Conservation (phyloP, 2,888 invertebrate species). For the Boloria euphrosyne region DNA sequence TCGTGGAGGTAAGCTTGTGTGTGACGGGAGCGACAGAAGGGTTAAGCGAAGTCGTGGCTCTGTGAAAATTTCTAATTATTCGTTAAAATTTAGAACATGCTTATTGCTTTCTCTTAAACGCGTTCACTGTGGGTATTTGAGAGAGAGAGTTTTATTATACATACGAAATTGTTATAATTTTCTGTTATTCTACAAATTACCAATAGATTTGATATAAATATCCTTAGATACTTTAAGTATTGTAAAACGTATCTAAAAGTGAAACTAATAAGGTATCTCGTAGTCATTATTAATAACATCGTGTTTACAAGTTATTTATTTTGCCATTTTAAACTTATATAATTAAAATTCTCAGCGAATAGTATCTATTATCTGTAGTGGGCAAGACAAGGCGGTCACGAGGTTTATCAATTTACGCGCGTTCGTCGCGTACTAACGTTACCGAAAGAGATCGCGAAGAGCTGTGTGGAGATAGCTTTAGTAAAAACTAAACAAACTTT, state of each 20-base stretch:
- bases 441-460: conserved; percentile 43
- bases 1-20: conserved; percentile 48
- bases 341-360: conserved; percentile 42
- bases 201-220: too few species aligned
- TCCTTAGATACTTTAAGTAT: too few species aligned
- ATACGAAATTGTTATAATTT: too few species aligned
- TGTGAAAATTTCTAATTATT: conserved; percentile 28
- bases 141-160: too few species aligned
- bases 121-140: conserved; percentile 1
- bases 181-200: too few species aligned
- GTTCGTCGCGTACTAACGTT: conserved; percentile 40
- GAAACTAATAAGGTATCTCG: too few species aligned
- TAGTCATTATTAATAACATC: conserved; percentile 8
- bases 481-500: too few species aligned
- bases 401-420: conserved; percentile 60
- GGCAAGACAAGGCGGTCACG: conserved; percentile 58
- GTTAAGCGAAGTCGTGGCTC: conserved; percentile 45
- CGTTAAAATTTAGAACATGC: conserved; percentile 19
- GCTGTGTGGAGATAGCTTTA: conserved; percentile 30
- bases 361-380: conserved; percentile 53
- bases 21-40: conserved; percentile 39
- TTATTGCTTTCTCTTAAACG: conserved; percentile 19
- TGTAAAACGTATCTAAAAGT: too few species aligned
- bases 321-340: conserved; percentile 25
- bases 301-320: conserved; percentile 4